These are phyloP conservation scores for Smutsia gigantea DNA, from an alignment of 2,797 vertebrate species.

Conservation along the genomic window DNA sequence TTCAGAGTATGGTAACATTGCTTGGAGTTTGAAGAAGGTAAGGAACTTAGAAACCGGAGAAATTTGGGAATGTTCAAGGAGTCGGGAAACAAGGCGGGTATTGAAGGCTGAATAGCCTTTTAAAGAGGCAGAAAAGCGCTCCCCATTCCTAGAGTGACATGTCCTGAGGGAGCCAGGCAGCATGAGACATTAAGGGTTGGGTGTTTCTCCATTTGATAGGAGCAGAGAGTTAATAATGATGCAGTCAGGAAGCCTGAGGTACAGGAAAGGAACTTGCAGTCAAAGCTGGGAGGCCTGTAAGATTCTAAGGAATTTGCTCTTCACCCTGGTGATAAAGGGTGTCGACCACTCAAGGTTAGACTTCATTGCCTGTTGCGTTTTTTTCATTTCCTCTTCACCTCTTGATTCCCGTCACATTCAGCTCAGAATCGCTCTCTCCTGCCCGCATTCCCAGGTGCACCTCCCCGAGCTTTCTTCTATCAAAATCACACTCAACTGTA, in stretches of 20 bases:
- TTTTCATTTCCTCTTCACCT: background rate
- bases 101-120: background rate
- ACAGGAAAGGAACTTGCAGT: background rate
- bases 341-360: background rate
- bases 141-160: no score
- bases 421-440: background rate
- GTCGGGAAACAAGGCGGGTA: background rate
- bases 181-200: fast-evolving
- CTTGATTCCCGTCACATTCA: background rate
- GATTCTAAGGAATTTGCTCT: background rate
- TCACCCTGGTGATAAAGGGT: background rate
- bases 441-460: fast-evolving
- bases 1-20: background rate
- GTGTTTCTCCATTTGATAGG: fast-evolving
- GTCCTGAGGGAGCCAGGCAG: background rate
- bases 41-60: background rate
- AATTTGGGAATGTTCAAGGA: background rate
- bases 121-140: background rate
- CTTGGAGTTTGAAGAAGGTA: background rate
- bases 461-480: background rate
- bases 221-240: background rate
- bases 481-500: background rate
- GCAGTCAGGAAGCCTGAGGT: background rate
- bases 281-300: background rate
- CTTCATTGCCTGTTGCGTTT: background rate